Conservation (phyloP, 2,888 invertebrate species). For the Steinernema hermaphroditum region DNA sequence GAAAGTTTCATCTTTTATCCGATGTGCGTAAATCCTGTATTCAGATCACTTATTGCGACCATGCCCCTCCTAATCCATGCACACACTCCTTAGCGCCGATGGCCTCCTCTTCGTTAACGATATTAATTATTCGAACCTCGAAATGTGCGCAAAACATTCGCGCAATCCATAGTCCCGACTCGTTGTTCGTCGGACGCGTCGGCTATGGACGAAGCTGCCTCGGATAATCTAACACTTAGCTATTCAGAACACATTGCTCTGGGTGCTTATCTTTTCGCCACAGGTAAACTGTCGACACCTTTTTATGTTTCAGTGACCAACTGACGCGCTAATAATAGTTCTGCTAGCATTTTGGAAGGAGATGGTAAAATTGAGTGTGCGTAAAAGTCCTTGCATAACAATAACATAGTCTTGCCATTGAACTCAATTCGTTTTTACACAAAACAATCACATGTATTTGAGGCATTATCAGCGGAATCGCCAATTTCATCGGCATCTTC, state of each 20-base stretch:
- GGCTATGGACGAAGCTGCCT: neutral
- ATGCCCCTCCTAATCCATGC: too few relatives aligned
- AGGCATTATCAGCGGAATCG: slow-evolving; percentile 6
- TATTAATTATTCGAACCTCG: slow-evolving; percentile 9
- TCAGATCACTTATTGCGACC: too few relatives aligned
- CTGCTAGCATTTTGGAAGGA: too few relatives aligned
- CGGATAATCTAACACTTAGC: neutral
- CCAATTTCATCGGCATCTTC: slow-evolving; percentile 6
- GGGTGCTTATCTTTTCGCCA: slow-evolving; percentile 14
- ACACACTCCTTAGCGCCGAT: neutral
- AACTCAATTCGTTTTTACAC: too few relatives aligned
- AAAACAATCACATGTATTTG: neutral
- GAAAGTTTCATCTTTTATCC: neutral
- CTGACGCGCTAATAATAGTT: too few relatives aligned
- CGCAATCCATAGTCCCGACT: too few relatives aligned
- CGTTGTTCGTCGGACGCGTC: neutral
- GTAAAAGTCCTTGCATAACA: too few relatives aligned
- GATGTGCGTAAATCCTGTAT: neutral
- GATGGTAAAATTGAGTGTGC: too few relatives aligned
- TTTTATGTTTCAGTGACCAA: neutral
- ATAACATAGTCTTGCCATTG: too few relatives aligned
- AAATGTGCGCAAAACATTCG: neutral
- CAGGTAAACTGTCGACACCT: slow-evolving; percentile 14
- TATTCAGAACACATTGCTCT: neutral
- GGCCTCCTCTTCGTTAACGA: slow-evolving; percentile 15